Base-by-base conservation (phyloP, 2,113 vertebrate genomes). In the Chinchilla lanigera region DNA sequence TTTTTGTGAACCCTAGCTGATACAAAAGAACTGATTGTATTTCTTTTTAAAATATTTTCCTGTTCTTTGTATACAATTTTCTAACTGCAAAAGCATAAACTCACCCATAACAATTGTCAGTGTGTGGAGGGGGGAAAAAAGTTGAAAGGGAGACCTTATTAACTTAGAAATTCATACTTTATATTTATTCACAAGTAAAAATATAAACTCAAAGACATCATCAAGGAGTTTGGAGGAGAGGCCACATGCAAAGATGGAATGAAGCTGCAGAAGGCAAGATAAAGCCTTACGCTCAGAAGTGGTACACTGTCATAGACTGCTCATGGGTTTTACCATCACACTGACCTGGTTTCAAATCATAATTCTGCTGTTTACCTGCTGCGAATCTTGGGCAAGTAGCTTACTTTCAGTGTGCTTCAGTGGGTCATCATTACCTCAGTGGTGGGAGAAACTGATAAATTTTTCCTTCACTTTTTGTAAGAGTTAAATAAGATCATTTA, bases 261-360 rank as follows among this genome's bases (percentile, higher is more conserved):
- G 13, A 33, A 14, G 44, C 14, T 50, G 71, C 28, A 22, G 69
- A 63, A n/a, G 16, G 7, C 9, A 77, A 28, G 67, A 44, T 54
- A 38, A 58, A 14, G 22, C 14, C 80, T 30, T 7, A 22, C 54
- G 67, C 20, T 67, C 38, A 47, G 73, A 81, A 58, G 20, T 16
- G 0, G 0, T 5, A 5, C 1, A 1, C 13, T 7, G 1, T 20
- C 6, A 28, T 28, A 13, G 11, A 16, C 56, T 11, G 13, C 30
- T 26, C 12, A 8, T 3, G 47, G 30, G 22, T 44, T 77, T 58
- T 2, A 60, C 26, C 38, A 7, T 86, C 73, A 19, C 14, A 38
- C 5, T 8, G 35, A n/a, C 30, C 81, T 85, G 60, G 17, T 11
- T 86, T 86, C 38, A 50, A 60, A 80, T 38, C 73, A 28, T 28